Evolutionary conservation across 1,140 invertebrate genomes (phyloP).

Genomic region (Brachionus rotundiformis): DNA sequence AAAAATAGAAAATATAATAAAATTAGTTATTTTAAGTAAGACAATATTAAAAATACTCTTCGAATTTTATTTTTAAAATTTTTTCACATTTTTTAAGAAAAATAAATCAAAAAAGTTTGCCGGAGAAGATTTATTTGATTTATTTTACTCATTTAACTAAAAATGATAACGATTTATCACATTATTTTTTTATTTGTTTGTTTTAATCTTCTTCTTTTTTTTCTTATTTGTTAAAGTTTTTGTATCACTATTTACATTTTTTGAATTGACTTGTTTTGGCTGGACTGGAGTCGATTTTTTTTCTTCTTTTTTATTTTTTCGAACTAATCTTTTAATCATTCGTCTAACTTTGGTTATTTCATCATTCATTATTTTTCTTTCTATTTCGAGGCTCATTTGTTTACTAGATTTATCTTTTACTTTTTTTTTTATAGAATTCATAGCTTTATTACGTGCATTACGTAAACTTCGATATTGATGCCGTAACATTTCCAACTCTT

Average conservation of each 20-base stretch:
- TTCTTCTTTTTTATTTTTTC: conserved; percentile 10
- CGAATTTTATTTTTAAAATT: too few relatives aligned
- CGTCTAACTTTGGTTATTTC: conserved; percentile 38
- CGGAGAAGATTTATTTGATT: too few relatives aligned
- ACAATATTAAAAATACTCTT: too few relatives aligned
- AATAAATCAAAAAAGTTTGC: too few relatives aligned
- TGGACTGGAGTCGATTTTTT: neutral
- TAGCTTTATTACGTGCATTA: conserved; percentile 39
- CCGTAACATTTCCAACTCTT: neutral
- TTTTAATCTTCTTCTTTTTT: neutral
- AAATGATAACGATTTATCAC: neutral
- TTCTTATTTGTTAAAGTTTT: neutral
- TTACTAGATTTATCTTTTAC: conserved; percentile 26
- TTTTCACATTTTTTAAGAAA: too few relatives aligned
- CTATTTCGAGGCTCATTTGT: conserved; percentile 2
- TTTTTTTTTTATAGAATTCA: conserved; percentile 34
- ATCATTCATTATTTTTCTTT: conserved; percentile 30
- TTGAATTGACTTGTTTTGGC: neutral
- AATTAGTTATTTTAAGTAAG: too few relatives aligned
- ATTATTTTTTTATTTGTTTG: neutral
- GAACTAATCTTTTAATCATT: conserved; percentile 27
- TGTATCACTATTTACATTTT: neutral
- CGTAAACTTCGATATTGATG: conserved; percentile 1
- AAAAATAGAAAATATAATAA: too few relatives aligned
- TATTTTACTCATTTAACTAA: too few relatives aligned